Base-by-base conservation (phyloP, 2,113 vertebrate genomes). In the Esox niger region DNA sequence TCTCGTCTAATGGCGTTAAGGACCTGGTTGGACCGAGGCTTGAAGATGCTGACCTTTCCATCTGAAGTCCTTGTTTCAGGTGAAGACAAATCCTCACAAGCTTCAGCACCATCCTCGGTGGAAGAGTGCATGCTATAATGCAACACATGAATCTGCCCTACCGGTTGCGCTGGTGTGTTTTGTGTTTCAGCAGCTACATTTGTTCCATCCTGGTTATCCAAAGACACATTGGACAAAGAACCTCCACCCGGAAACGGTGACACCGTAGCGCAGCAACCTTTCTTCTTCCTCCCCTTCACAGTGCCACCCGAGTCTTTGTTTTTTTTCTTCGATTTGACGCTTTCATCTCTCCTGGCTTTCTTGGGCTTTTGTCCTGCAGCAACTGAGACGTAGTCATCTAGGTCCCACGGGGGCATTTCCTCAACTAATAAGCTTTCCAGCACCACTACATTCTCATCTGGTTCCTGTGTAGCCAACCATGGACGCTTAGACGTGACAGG, bases 261-360 rank as follows among this genome's bases (percentile, higher is more conserved):
- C 17, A 2, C 15, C 17, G 13, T 43, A 32, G 54, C 58, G 61
- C 26, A 21, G 15, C 8, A 49, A 7, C 9, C 35, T 11, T 64
- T 68, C 6, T 71, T 64, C 1, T n/a, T 43, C 55, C 60, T 62
- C n/a, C 78, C 33, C 2, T 57, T 72, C 13, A 38, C 66, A n/a
- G 25, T 4, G 17, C 46, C 31, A 3, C 7, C 63, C 2, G n/a
- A 1, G 5, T 75, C 58, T 17, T 15, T 0, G 0, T 1, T n/a
- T 47, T 68, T 86, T 55, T 77, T 84, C 20, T n/a, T 31, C 7
- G 58, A 47, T 21, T 21, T 57, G 1, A 20, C 54, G 0, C 3
- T 46, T 15, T 54, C 21, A 2, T 79, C 66, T 74, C 52, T 76
- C 57, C 72, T 77, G 25, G 58, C 56, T 68, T 82, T 88, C 59